Evolutionary conservation across 1,140 invertebrate genomes (phyloP).

Genomic region (Drosophila pseudoananassae): DNA sequence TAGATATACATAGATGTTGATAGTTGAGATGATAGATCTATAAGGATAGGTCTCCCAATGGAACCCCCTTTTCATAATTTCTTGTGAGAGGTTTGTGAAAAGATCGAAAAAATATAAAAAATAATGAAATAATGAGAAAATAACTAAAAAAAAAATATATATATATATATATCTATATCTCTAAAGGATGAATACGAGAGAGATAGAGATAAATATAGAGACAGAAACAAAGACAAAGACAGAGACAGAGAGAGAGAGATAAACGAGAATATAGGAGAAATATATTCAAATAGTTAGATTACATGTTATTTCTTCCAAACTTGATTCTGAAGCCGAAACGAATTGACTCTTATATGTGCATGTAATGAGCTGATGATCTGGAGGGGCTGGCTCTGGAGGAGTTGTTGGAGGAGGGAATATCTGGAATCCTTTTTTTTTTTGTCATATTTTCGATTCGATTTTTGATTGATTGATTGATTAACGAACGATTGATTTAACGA

Average conservation of each 20-base stretch:
- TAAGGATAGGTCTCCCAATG: too few relatives aligned
- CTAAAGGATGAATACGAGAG: constrained; percentile 23
- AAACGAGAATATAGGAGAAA: constrained; percentile 73
- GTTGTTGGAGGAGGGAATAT: constrained; percentile 92
- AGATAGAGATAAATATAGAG: constrained; percentile 16
- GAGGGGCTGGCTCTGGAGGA: constrained; percentile 92
- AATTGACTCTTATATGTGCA: constrained; percentile 84
- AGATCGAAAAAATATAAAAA: neutral
- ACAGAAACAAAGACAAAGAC: constrained; percentile 10
- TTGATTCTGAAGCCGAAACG: constrained; percentile 87
- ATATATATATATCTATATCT: neutral
- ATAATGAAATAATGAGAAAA: constrained; percentile 4
- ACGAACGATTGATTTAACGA: constrained; percentile 50
- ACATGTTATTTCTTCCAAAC: constrained; percentile 88
- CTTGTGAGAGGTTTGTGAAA: constrained; percentile 7
- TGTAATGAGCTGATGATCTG: constrained; percentile 88
- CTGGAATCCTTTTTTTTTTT: constrained; percentile 87
- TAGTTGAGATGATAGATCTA: too few relatives aligned
- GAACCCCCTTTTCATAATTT: too few relatives aligned
- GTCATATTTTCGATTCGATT: constrained; percentile 53
- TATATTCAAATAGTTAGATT: constrained; percentile 84
- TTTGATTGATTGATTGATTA: constrained; percentile 18
- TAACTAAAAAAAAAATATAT: neutral
- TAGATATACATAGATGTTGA: too few relatives aligned
- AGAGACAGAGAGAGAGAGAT: constrained; percentile 28